Percentiles rank a stretch among this genome's conserved stretches.
These are phyloP conservation scores for Magallana angulata DNA, from an alignment of 1,140 invertebrate genomes.

Conservation along the genomic window DNA sequence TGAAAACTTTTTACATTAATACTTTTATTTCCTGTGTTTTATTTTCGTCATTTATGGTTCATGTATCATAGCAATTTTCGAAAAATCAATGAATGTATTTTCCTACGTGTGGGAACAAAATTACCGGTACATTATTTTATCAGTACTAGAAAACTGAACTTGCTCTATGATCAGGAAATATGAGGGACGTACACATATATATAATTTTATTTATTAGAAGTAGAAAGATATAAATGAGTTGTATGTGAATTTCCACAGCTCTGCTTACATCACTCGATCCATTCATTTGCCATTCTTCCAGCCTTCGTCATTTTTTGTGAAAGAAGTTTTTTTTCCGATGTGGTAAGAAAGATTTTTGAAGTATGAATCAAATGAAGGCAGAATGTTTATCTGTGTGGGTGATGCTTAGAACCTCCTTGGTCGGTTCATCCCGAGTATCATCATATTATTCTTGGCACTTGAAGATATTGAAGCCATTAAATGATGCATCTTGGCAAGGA, in stretches of 20 bases:
- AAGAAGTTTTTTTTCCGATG: not conserved
- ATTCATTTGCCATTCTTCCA: not conserved
- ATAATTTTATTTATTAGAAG: too few species aligned
- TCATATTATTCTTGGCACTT: conserved; percentile 36
- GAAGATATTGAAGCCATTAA: conserved; percentile 36
- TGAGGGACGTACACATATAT: too few species aligned
- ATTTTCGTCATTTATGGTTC: too few species aligned
- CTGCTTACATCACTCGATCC: not conserved
- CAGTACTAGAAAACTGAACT: too few species aligned
- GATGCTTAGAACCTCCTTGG: not conserved
- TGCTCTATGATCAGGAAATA: too few species aligned
- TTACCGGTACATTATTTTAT: too few species aligned
- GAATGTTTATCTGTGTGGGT: conserved; percentile 35
- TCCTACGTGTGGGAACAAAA: too few species aligned
- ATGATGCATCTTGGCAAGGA: conserved; percentile 33
- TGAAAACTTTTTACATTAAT: too few species aligned
- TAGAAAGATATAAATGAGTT: too few species aligned
- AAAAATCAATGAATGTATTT: too few species aligned
- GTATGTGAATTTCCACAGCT: not conserved
- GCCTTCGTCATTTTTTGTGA: not conserved
- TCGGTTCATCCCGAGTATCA: conserved; percentile 14
- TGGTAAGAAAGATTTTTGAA: conserved; percentile 28
- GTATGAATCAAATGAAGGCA: conserved; percentile 26
- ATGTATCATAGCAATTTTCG: too few species aligned
- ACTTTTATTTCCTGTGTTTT: too few species aligned